A percentile compares a stretch with the other conserved stretches of the same genome.
phyloP scores from a whole-genome alignment of 23 tunicate genomes.

The Trididemnum miniatum region DNA sequence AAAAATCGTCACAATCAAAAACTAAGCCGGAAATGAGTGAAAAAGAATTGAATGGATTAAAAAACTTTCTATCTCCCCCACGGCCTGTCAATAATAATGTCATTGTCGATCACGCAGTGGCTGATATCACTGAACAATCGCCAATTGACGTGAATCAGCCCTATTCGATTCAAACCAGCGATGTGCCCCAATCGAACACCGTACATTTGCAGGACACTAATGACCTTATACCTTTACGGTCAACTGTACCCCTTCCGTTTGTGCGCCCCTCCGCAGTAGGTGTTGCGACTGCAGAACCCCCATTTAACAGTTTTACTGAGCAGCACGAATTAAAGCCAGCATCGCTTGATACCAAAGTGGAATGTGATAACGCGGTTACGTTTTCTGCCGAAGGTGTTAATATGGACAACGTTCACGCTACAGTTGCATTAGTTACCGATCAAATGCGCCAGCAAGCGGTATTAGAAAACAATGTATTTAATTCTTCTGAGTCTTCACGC shows the following conservation, averaged over 20 bases:
- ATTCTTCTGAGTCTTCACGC: neutral
- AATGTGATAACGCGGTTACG: too few species aligned
- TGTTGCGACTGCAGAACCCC: neutral
- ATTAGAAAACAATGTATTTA: neutral
- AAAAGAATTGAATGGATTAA: constrained; percentile 15
- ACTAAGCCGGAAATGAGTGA: neutral
- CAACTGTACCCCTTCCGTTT: constrained; percentile 7
- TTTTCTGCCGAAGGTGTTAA: constrained; percentile 20
- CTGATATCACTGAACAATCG: neutral
- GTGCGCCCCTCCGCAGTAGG: constrained; percentile 33
- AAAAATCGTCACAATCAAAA: neutral
- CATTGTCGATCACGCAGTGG: neutral
- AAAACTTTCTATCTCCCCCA: neutral
- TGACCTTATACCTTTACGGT: neutral
- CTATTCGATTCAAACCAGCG: neutral
- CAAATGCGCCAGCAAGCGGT: constrained; percentile 45
- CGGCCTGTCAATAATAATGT: neutral
- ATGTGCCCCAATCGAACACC: neutral
- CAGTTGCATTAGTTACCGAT: constrained; percentile 47
- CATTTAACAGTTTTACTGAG: neutral
- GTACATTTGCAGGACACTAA: too few species aligned
- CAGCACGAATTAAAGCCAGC: neutral
- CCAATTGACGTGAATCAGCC: neutral
- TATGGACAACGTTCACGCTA: constrained; percentile 49
- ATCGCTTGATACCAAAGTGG: neutral